Evolutionary conservation across 2,113 vertebrate species (phyloP).

Genomic region (Bubalus kerabau): DNA sequence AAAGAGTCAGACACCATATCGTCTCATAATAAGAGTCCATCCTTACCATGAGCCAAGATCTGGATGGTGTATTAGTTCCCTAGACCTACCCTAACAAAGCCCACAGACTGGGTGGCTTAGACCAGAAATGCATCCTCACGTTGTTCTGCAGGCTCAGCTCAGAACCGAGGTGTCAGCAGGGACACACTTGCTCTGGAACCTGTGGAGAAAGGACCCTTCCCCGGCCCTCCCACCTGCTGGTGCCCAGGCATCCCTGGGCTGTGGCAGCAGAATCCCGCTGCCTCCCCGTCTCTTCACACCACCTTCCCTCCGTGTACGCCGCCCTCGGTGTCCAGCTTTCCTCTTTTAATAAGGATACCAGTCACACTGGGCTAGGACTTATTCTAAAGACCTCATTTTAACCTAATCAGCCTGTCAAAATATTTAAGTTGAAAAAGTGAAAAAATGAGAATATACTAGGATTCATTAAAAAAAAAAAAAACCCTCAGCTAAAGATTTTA

Average conservation of each 20-base stretch:
- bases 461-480: not conserved
- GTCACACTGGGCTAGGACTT: not conserved
- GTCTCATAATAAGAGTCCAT: not conserved
- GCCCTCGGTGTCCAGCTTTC: not conserved
- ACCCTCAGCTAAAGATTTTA: not conserved
- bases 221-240: too few species aligned
- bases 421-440: not conserved
- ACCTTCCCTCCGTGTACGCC: accelerated
- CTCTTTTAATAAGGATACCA: not conserved
- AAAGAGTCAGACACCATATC: not conserved
- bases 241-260: not conserved
- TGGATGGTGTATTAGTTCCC: not conserved
- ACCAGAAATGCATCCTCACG: not conserved
- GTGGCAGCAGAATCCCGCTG: not conserved
- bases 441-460: not conserved
- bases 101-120: not conserved
- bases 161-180: not conserved
- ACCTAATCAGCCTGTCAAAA: not conserved
- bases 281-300: not conserved
- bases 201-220: not conserved
- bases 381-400: not conserved
- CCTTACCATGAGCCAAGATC: not conserved
- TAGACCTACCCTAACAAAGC: not conserved
- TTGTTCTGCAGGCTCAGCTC: not conserved
- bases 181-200: not conserved